These are phyloP conservation scores for Ceyx margarethae DNA, from an alignment of 2,113 vertebrate species.

Conservation along the genomic window DNA sequence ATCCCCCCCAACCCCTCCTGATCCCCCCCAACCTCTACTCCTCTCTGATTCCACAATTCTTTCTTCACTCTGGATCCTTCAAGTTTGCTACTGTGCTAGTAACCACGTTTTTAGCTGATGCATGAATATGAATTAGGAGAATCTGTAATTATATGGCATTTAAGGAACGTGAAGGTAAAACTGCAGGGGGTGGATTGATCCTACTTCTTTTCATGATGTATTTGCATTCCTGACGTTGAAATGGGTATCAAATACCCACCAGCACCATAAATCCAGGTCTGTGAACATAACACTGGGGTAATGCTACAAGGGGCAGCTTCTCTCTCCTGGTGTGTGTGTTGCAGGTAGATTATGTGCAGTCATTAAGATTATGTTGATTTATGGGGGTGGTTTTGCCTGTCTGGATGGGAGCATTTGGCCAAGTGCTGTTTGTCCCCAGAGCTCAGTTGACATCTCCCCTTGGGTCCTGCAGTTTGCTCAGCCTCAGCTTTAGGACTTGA, in stretches of 20 bases:
- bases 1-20: too few species aligned
- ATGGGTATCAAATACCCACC: not conserved
- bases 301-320: not conserved
- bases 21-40: too few species aligned
- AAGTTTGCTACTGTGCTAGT: not conserved
- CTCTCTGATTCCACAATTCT: too few species aligned
- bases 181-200: not conserved
- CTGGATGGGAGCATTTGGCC: not conserved
- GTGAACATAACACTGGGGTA: not conserved
- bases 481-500: not conserved
- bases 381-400: not conserved
- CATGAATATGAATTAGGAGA: not conserved
- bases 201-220: not conserved
- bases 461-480: not conserved
- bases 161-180: not conserved
- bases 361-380: not conserved
- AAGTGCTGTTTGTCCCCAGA: not conserved
- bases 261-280: not conserved
- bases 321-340: not conserved
- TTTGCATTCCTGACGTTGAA: not conserved
- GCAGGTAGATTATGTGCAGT: not conserved
- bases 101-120: not conserved
- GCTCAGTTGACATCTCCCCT: not conserved
- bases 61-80: not conserved
- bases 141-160: not conserved